These are phyloP conservation scores for Montifringilla adamsi DNA, from an alignment of 2,113 vertebrate genomes.

Conservation along the genomic window DNA sequence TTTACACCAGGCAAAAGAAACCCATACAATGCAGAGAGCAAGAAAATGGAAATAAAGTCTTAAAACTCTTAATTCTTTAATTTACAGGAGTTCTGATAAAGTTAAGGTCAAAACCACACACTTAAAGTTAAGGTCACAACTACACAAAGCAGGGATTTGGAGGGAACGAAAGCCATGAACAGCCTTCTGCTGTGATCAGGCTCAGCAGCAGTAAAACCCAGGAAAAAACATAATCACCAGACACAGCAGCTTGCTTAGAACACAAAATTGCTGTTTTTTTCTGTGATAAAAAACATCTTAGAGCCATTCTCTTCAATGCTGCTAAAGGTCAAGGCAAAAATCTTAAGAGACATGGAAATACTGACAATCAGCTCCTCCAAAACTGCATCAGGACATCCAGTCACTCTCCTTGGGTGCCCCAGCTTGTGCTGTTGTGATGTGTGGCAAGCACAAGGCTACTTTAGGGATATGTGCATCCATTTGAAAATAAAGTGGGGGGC, in stretches of 20 bases:
- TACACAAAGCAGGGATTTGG: not conserved
- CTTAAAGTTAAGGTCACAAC: not conserved
- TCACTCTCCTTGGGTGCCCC: not conserved
- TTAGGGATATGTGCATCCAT: not conserved
- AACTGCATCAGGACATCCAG: not conserved
- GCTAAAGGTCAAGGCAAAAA: not conserved
- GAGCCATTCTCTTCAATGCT: not conserved
- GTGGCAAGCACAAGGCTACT: not conserved
- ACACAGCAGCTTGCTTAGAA: not conserved
- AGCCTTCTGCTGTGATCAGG: not conserved
- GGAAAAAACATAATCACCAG: not conserved
- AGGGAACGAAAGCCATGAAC: not conserved
- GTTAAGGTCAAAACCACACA: not conserved
- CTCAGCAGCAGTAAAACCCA: not conserved
- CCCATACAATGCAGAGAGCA: not conserved
- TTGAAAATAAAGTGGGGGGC: not conserved
- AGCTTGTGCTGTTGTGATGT: not conserved
- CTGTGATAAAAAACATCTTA: not conserved
- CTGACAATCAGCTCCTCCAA: not conserved
- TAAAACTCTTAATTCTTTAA: not conserved
- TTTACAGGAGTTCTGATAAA: not conserved
- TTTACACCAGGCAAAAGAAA: not conserved
- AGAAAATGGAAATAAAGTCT: not conserved
- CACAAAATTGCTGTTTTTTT: not conserved
- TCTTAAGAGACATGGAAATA: not conserved